Conservation (phyloP, 2,113 vertebrate genomes). For the Notothenia coriiceps region DNA sequence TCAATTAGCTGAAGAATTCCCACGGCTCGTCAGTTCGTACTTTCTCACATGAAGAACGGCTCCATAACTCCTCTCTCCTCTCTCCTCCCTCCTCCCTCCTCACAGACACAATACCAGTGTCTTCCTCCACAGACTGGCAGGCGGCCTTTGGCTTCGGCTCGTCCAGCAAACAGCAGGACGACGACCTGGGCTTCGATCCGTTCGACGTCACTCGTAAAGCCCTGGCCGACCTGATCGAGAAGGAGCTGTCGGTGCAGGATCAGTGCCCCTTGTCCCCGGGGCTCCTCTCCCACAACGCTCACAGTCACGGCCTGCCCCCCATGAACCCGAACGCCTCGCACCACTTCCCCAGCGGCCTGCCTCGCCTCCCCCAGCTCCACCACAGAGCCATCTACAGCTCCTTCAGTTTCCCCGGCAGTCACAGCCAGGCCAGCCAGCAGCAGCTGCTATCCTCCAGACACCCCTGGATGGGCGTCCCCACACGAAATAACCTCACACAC, state of each 20-base stretch:
- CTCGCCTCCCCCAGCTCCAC: conserved; percentile 93
- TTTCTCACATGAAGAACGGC: background rate
- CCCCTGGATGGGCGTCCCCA: conserved; percentile 94
- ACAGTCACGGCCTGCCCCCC: conserved; percentile 55
- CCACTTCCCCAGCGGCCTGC: conserved; percentile 89
- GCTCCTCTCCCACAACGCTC: conserved; percentile 54
- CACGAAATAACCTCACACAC: conserved; percentile 96
- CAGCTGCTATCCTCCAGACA: conserved; percentile 89
- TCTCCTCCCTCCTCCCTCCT: background rate
- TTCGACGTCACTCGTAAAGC: conserved; percentile 99
- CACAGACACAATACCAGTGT: conserved; percentile 98
- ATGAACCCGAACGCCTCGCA: conserved; percentile 67
- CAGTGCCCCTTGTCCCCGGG: conserved; percentile 76
- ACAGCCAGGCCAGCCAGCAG: conserved; percentile 41
- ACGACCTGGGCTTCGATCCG: conserved; percentile 99
- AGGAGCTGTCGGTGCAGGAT: conserved; percentile 98
- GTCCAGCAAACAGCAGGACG: conserved; percentile 95
- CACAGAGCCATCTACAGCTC: conserved; percentile 97
- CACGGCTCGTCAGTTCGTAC: background rate
- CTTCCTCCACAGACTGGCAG: conserved; percentile 99
- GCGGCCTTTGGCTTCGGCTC: conserved; percentile 98
- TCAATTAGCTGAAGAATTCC: background rate
- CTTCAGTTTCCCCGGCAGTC: conserved; percentile 92
- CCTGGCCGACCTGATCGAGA: conserved; percentile 99
- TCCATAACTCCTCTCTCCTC: conserved; percentile 17